Evolutionary conservation across 2,888 invertebrate species (phyloP), one percentile per base, ranked within the genome.

Genomic region (Erebia ligea): DNA sequence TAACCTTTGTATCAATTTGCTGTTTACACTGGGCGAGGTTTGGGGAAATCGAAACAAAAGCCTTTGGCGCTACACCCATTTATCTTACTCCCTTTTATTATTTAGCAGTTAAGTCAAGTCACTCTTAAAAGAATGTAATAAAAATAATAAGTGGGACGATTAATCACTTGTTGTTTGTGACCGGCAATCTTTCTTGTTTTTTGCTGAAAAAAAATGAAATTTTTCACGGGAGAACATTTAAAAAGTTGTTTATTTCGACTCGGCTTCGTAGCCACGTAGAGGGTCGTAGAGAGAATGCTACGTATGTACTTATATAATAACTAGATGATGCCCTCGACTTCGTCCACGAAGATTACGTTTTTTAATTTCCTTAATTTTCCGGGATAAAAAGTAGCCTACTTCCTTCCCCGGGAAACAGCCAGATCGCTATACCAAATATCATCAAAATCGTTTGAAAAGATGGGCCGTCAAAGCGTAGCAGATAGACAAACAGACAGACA

Each of bases 71-170:
- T 57, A 56, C 54, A 68, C 57, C 69, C 68, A 73, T 76, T 73
- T 68, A 73, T 76, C 77, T 75, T 75, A 64, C 71, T 74, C 76
- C 71, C 58, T 73, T 76, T 68, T 73, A 77, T 77, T 76, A 75
- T 76, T 75, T 74, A 72, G 57, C 64, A 71, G 61, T 70, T 68
- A 57, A 66, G 70, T 42, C 70, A 68, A 73, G 71, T 73, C 71
- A 65, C 71, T 74, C 68, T 73, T 68, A 65, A 70, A 65, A 70
- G 66, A 70, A 70, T 70, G 64, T 50, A 68, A 65, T 70, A 73
- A 73, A 70, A 72, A 73, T 73, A 70, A 70, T 73, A 73, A 73
- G 73, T 70, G 59, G 61, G 48, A 70, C 62, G 65, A 70, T 73
- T 65, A 73, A 73, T 73, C 73, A 70, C n/a, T 42, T 19, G 50